A percentile compares a stretch with the other conserved stretches of the same genome.
phyloP scores from a whole-genome alignment of 2,888 invertebrate species.

The Apantesis nais region DNA sequence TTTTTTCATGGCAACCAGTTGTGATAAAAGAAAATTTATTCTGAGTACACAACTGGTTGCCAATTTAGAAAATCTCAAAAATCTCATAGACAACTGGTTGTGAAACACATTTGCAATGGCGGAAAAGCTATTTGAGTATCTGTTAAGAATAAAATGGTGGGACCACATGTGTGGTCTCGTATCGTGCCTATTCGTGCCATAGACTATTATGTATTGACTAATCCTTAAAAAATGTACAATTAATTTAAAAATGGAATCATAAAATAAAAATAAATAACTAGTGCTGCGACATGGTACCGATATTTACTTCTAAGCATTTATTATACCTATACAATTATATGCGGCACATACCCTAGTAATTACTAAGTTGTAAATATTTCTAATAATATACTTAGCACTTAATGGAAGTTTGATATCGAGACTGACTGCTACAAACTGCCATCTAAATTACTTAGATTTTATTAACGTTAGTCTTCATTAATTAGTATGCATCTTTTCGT shows the following conservation, averaged over 20 bases:
- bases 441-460: slow-evolving; percentile 7
- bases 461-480: slow-evolving; percentile 6
- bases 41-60: too few species aligned
- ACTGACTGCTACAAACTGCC: slow-evolving; percentile 4
- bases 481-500: not conserved
- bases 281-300: slow-evolving; percentile 16
- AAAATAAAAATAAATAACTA: not conserved
- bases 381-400: slow-evolving; percentile 12
- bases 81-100: too few species aligned
- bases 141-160: not conserved
- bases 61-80: too few species aligned
- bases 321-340: slow-evolving; percentile 17
- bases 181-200: not conserved
- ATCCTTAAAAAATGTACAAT: not conserved
- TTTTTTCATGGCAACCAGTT: too few species aligned
- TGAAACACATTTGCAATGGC: too few species aligned
- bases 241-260: slow-evolving; percentile 2
- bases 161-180: not conserved
- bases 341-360: slow-evolving; percentile 21
- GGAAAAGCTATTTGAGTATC: too few species aligned
- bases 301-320: slow-evolving; percentile 17
- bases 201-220: not conserved
- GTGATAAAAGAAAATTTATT: too few species aligned
- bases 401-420: slow-evolving; percentile 7
- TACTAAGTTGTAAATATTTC: slow-evolving; percentile 26